Percentiles rank a stretch among this genome's conserved stretches.
phyloP scores from a whole-genome alignment of 2,113 vertebrate species.

The Callaeas wilsoni region DNA sequence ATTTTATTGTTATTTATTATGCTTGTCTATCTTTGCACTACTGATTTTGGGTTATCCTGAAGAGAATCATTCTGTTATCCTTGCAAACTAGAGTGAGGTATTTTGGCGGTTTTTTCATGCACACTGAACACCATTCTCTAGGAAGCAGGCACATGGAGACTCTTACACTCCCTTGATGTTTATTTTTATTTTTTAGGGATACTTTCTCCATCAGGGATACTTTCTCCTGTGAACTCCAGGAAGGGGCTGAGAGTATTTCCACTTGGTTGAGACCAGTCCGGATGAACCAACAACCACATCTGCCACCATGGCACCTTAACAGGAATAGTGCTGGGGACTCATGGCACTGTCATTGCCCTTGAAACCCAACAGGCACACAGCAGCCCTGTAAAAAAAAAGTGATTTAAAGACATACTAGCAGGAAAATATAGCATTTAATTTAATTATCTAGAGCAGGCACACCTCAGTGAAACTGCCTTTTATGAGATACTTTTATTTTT shows the following conservation, averaged over 20 bases:
- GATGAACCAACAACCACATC: background rate
- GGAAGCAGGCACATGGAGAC: background rate
- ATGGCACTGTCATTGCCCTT: background rate
- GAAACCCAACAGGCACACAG: background rate
- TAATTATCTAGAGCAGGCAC: background rate
- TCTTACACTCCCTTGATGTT: background rate
- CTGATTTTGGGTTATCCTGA: background rate
- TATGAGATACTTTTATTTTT: conserved; percentile 22
- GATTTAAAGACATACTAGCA: background rate
- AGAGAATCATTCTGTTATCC: background rate
- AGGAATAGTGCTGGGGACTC: background rate
- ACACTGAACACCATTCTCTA: background rate
- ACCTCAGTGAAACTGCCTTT: background rate
- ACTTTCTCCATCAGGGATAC: background rate
- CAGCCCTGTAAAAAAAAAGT: background rate
- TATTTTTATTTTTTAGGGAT: background rate
- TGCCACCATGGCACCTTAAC: background rate
- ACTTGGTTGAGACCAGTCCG: rapidly evolving
- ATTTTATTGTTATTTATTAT: background rate
- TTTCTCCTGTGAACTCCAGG: background rate
- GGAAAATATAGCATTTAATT: background rate
- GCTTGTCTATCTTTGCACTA: background rate
- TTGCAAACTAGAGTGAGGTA: background rate
- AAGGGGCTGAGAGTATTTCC: background rate
- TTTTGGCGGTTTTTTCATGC: background rate